These are phyloP conservation scores for Idaea biselata DNA, from an alignment of 2,888 invertebrate species.

Conservation along the genomic window DNA sequence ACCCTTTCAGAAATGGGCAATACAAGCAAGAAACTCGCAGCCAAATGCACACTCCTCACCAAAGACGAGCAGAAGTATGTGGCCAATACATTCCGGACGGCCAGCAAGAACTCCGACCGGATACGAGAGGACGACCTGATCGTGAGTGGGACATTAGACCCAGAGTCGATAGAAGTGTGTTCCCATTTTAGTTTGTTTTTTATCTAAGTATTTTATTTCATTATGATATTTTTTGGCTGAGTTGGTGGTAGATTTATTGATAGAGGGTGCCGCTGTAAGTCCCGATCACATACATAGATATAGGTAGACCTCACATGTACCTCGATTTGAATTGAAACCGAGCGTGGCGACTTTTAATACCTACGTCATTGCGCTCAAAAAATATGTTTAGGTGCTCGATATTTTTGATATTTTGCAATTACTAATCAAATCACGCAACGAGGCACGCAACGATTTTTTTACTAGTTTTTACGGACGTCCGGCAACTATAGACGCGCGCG, in stretches of 20 bases:
- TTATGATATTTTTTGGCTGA: not conserved
- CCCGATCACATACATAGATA: too few species aligned
- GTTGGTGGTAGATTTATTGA: not conserved
- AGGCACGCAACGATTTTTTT: too few species aligned
- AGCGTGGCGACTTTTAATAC: too few species aligned
- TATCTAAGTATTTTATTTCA: not conserved
- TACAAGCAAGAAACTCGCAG: constrained; percentile 83
- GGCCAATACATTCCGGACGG: constrained; percentile 81
- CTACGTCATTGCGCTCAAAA: too few species aligned
- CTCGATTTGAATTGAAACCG: too few species aligned
- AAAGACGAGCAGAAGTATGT: constrained; percentile 84
- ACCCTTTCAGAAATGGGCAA: constrained; percentile 75
- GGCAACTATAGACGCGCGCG: too few species aligned
- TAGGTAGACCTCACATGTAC: too few species aligned
- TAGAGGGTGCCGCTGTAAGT: too few species aligned
- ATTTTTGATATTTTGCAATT: too few species aligned
- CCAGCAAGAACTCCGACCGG: constrained; percentile 83
- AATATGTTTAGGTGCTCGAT: too few species aligned
- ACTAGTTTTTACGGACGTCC: too few species aligned
- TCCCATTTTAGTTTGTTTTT: constrained; percentile 53
- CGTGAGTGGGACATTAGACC: constrained; percentile 79
- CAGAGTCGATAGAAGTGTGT: constrained; percentile 75
- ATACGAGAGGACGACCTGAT: constrained; percentile 84
- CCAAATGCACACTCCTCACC: constrained; percentile 83
- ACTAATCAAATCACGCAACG: too few species aligned